Conservation (phyloP, 1,140 invertebrate species). For the Medauroidea extradentata region DNA sequence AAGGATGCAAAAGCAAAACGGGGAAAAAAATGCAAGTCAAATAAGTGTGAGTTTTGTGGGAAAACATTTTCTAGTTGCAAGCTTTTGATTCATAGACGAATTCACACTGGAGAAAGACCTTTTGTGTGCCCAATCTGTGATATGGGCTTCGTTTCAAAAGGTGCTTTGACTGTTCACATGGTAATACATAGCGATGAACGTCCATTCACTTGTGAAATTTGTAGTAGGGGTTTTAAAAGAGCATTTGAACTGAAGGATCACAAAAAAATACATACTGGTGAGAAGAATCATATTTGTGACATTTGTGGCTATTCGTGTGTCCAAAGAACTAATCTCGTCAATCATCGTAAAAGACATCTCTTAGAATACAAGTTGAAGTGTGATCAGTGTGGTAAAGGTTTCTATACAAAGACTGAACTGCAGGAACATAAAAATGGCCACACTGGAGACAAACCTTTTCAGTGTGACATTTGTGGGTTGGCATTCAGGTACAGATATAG, state of each 20-base stretch:
- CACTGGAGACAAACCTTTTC: slow-evolving; percentile 66
- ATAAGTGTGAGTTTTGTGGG: slow-evolving; percentile 47
- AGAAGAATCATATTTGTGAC: slow-evolving; percentile 19
- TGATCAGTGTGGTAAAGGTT: slow-evolving; percentile 27
- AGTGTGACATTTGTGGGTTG: slow-evolving; percentile 67
- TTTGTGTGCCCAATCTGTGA: slow-evolving; percentile 52
- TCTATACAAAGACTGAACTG: slow-evolving; percentile 53
- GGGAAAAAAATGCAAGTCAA: not conserved
- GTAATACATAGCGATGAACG: slow-evolving; percentile 46
- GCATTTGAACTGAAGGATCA: slow-evolving; percentile 44
- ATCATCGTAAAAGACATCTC: slow-evolving; percentile 30
- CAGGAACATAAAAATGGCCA: slow-evolving; percentile 55
- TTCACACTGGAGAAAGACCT: slow-evolving; percentile 64
- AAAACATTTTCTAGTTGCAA: slow-evolving; percentile 49
- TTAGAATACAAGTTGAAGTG: slow-evolving; percentile 32
- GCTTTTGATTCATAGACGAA: slow-evolving; percentile 47
- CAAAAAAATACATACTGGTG: slow-evolving; percentile 37
- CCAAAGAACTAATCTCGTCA: slow-evolving; percentile 27
- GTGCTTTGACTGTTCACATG: slow-evolving; percentile 44
- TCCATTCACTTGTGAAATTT: slow-evolving; percentile 47
- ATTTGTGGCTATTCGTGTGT: slow-evolving; percentile 32
- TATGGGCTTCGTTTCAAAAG: slow-evolving; percentile 49
- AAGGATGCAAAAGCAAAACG: not conserved
- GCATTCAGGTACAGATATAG: slow-evolving; percentile 40
- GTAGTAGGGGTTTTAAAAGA: slow-evolving; percentile 46